A percentile compares a stretch with the other conserved stretches of the same genome.
These are phyloP conservation scores for Halictus quadricinctus DNA, from an alignment of 2,888 invertebrate genomes.

Conservation along the genomic window DNA sequence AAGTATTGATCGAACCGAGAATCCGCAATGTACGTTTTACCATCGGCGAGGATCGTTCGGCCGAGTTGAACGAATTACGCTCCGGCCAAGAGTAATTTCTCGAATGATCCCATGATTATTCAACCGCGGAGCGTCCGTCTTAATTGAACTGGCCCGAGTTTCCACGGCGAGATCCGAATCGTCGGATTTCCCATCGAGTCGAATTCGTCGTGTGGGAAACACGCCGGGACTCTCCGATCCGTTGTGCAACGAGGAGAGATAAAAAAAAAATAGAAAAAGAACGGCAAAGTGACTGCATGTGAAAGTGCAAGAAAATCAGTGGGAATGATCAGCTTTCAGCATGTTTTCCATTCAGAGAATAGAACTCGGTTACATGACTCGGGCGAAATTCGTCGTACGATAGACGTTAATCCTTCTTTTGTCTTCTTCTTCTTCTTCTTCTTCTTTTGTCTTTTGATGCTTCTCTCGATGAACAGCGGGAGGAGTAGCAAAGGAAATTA, in stretches of 20 bases:
- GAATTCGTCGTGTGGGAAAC: slow-evolving; percentile 56
- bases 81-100: not conserved
- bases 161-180: slow-evolving; percentile 53
- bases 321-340: slow-evolving; percentile 50
- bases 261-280: not conserved
- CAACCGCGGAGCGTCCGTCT: not conserved
- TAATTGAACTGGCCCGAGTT: slow-evolving; percentile 45
- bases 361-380: not conserved
- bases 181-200: slow-evolving; percentile 49
- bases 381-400: not conserved
- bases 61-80: slow-evolving; percentile 12
- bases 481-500: not conserved
- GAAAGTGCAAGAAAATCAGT: slow-evolving; percentile 57
- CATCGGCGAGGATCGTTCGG: too few relatives aligned
- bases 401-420: not conserved
- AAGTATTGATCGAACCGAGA: too few relatives aligned
- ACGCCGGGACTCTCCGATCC: slow-evolving; percentile 11
- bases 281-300: slow-evolving; percentile 10
- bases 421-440: too few relatives aligned
- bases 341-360: slow-evolving; percentile 29
- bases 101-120: slow-evolving; percentile 54
- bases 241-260: slow-evolving; percentile 50
- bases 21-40: too few relatives aligned
- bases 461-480: not conserved
- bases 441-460: not conserved